Base-by-base conservation (phyloP, 2,888 invertebrate genomes). In the Papilio demoleus region DNA sequence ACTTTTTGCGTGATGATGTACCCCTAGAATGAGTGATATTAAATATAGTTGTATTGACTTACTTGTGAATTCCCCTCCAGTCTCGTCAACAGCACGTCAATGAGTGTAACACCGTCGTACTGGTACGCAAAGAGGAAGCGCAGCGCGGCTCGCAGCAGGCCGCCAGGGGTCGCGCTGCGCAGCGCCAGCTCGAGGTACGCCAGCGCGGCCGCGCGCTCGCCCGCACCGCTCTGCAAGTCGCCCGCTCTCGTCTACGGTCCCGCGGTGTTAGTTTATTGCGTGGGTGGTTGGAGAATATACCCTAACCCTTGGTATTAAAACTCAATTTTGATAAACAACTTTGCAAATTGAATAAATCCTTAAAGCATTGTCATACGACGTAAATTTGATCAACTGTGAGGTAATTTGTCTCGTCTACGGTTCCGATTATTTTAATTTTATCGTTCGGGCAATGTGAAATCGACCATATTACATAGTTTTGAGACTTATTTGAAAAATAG, bases 151-250 rank as follows among this genome's bases (percentile, higher is more conserved):
- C 96, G 94, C 74, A 99, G 90, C 65, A 99, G 92, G 0, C 97
- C 96, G 0, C 97, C 96, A 76, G 97, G 96, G 0, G 97, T 96
- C 14, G 97, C 96, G 63, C 97, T 97, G 60, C 99, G 94, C 72
- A 99, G 87, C 77, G 98, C 95, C 75, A 99, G 93, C 88, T 99
- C 98, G 72, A 99, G 94, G 89, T 99, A 99, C 8, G 97, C 97
- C 81, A 97, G 98, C 11, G 98, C 97, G 61, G 98, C 97, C 70
- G 98, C 95, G 83, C 98, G 96, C 86, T 99, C 98, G 74, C 96
- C 96, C 76, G 96, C 94, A 70, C 97, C 96, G 87, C 95, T 97
- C 97, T 98, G 95, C 87, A 95, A 94, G 88, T 89, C 79, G 79
- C 81, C 87, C 81, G 83, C 84, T 85, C 81, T 87, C 80, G 86